Evolutionary conservation across 2,113 vertebrate genomes (phyloP).

Genomic region (Pachyramphus minor): DNA sequence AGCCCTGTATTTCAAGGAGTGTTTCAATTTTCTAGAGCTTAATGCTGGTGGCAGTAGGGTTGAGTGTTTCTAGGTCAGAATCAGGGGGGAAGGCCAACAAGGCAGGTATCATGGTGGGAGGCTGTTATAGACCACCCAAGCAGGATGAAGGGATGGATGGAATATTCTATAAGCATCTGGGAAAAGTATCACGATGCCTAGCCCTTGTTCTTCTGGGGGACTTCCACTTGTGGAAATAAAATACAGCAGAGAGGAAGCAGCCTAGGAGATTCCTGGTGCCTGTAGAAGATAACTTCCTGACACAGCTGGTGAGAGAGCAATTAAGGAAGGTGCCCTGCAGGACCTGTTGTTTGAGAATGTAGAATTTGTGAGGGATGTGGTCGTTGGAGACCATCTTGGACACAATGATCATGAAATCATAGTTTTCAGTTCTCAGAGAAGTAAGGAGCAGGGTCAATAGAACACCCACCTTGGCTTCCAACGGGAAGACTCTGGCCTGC

Average conservation of each 20-base stretch:
- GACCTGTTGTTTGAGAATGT: neutral
- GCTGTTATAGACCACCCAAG: neutral
- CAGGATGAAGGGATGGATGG: neutral
- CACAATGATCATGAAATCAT: neutral
- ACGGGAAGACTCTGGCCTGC: neutral
- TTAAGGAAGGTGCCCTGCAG: neutral
- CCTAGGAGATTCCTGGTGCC: neutral
- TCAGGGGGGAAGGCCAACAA: neutral
- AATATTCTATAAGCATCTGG: neutral
- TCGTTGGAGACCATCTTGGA: neutral
- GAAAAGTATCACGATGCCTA: neutral
- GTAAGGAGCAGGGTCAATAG: fast-evolving
- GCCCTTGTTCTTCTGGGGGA: neutral
- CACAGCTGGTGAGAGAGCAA: neutral
- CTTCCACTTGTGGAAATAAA: neutral
- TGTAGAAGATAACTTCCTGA: neutral
- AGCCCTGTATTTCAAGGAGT: neutral
- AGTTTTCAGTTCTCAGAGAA: neutral
- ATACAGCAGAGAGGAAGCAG: neutral
- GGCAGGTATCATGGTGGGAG: neutral
- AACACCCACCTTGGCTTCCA: neutral
- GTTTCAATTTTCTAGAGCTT: neutral
- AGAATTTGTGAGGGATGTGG: neutral
- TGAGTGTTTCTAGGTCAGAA: neutral
- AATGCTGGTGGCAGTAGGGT: neutral